Conservation (phyloP, 2,888 invertebrate genomes). For the Chrysolina haemoptera region DNA sequence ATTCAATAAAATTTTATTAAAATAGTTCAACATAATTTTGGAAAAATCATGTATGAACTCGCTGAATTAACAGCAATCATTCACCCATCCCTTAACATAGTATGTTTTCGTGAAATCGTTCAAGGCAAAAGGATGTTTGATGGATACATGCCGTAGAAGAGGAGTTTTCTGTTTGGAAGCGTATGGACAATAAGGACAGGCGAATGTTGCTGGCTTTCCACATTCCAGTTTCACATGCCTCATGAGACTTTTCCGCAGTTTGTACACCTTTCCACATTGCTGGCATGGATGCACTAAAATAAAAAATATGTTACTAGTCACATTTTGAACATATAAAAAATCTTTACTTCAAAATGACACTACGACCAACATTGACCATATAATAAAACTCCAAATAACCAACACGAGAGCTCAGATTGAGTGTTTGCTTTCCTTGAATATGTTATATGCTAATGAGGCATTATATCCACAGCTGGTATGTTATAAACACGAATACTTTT, state of each 20-base stretch:
- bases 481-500: no score
- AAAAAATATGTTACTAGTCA: neutral
- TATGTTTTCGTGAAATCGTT: constrained; percentile 38
- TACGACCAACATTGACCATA: no score
- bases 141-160: constrained; percentile 45
- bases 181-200: constrained; percentile 57
- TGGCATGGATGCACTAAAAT: constrained; percentile 32
- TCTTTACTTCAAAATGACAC: no score
- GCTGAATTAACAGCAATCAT: neutral
- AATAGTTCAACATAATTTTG: neutral
- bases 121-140: constrained; percentile 36
- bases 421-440: no score
- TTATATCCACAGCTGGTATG: no score
- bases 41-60: neutral
- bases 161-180: constrained; percentile 50
- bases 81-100: constrained; percentile 29
- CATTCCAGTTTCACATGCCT: constrained; percentile 61
- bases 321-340: no score
- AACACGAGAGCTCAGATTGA: no score
- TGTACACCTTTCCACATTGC: constrained; percentile 43
- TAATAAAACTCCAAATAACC: no score
- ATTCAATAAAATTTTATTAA: no score
- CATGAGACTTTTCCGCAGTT: constrained; percentile 43
- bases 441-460: no score
- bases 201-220: constrained; percentile 58